Evolutionary conservation across 1,140 invertebrate species (phyloP).

Genomic region (Adelges cooleyi): DNA sequence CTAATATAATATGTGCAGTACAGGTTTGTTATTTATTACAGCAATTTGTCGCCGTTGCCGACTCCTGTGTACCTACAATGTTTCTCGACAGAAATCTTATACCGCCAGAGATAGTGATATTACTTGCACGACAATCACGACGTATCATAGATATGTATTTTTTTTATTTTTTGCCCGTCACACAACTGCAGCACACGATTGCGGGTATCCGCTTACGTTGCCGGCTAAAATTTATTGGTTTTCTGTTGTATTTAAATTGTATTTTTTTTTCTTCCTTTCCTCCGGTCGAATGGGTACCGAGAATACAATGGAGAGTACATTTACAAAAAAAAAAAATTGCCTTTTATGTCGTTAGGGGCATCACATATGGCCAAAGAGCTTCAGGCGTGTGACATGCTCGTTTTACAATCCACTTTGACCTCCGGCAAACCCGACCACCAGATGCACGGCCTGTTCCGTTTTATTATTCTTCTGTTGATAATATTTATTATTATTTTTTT

Average conservation of each 20-base stretch:
- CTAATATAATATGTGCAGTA: no score
- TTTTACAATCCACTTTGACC: slow-evolving; percentile 25
- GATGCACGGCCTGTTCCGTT: slow-evolving; percentile 7
- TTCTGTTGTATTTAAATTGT: neutral
- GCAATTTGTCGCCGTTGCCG: neutral
- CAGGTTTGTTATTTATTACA: no score
- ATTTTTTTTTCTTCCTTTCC: neutral
- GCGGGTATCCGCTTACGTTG: neutral
- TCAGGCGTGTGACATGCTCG: slow-evolving; percentile 24
- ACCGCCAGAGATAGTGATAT: neutral
- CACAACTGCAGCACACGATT: slow-evolving; percentile 1
- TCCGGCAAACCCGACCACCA: slow-evolving; percentile 1
- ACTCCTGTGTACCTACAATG: neutral
- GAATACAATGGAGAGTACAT: slow-evolving; percentile 11
- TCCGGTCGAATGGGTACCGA: neutral
- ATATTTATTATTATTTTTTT: no score
- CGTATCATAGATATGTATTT: neutral
- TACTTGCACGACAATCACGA: slow-evolving; percentile 22
- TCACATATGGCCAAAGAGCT: neutral
- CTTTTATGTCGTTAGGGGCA: slow-evolving; percentile 6
- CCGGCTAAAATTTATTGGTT: slow-evolving; percentile 17
- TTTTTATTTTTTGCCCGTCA: neutral
- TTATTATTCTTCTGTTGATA: no score
- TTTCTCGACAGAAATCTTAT: no score
- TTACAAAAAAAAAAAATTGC: slow-evolving; percentile 29